Percentiles rank a stretch among this genome's conserved stretches.
Conservation (phyloP, 2,113 vertebrate species). For the Phocoena sinus region DNA sequence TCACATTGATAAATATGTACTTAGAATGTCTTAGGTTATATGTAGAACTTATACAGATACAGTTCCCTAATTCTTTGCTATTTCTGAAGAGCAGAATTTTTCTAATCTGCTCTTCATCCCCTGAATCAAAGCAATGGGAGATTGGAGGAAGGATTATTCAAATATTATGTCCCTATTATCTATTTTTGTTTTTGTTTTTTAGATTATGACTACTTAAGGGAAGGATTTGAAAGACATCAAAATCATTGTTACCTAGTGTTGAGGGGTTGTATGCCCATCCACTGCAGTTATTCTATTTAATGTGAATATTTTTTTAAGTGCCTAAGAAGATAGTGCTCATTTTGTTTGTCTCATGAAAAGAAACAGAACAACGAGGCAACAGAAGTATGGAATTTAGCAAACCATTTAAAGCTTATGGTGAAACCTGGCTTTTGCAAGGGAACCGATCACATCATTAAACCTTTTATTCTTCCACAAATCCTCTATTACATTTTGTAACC, state of each 20-base stretch:
- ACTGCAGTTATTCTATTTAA: constrained; percentile 72
- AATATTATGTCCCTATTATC: constrained; percentile 69
- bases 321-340: constrained; percentile 58
- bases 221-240: constrained; percentile 76
- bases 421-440: constrained; percentile 69
- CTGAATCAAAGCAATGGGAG: constrained; percentile 55
- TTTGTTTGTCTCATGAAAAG: constrained; percentile 72
- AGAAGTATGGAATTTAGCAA: constrained; percentile 75
- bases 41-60: constrained; percentile 65
- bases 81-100: constrained; percentile 72
- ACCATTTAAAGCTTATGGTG: constrained; percentile 73
- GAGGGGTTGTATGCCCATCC: constrained; percentile 61
- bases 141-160: not conserved
- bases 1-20: constrained; percentile 69
- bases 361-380: constrained; percentile 60
- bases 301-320: constrained; percentile 74
- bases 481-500: not conserved
- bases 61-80: constrained; percentile 66
- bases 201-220: constrained; percentile 55
- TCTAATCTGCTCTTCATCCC: constrained; percentile 65
- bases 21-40: constrained; percentile 68
- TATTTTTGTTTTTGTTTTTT: constrained; percentile 70
- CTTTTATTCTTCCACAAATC: constrained; percentile 17
- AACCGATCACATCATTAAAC: constrained; percentile 66
- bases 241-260: constrained; percentile 74